Evolutionary conservation across 2,113 vertebrate genomes (phyloP).

Genomic region (Sigmodon hispidus): DNA sequence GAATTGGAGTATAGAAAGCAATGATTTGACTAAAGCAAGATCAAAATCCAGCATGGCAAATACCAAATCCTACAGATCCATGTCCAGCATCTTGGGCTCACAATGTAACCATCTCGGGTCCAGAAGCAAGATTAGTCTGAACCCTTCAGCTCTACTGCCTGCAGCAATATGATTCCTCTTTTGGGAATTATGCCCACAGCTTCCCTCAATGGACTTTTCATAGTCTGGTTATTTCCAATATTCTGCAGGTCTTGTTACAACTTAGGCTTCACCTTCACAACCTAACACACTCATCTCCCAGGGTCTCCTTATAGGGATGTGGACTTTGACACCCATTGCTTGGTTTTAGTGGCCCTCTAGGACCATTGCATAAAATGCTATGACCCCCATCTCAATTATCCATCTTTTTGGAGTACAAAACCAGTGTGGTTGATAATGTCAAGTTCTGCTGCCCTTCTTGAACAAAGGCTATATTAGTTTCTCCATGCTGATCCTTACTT

Average conservation of each 20-base stretch:
- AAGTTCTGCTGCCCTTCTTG: neutral
- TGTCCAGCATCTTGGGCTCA: neutral
- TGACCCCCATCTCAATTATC: neutral
- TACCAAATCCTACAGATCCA: neutral
- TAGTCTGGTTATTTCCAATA: neutral
- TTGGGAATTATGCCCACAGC: neutral
- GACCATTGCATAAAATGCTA: too few relatives aligned
- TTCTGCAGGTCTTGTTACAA: neutral
- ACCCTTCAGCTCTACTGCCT: neutral
- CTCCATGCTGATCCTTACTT: neutral
- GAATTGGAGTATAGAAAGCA: neutral
- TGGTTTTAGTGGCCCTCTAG: neutral
- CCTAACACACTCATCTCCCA: neutral
- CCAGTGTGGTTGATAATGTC: neutral
- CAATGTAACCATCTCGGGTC: neutral
- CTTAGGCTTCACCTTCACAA: neutral
- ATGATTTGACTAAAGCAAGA: neutral
- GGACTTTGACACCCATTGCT: too few relatives aligned
- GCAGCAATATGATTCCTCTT: neutral
- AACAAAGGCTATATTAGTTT: neutral
- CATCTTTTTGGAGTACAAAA: neutral
- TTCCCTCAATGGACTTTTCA: neutral
- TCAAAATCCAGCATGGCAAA: neutral
- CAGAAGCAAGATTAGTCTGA: neutral
- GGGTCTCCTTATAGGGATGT: neutral